A percentile compares a stretch with the other conserved stretches of the same genome.
Conservation (phyloP, 1,140 invertebrate genomes). For the Anastrepha ludens region DNA sequence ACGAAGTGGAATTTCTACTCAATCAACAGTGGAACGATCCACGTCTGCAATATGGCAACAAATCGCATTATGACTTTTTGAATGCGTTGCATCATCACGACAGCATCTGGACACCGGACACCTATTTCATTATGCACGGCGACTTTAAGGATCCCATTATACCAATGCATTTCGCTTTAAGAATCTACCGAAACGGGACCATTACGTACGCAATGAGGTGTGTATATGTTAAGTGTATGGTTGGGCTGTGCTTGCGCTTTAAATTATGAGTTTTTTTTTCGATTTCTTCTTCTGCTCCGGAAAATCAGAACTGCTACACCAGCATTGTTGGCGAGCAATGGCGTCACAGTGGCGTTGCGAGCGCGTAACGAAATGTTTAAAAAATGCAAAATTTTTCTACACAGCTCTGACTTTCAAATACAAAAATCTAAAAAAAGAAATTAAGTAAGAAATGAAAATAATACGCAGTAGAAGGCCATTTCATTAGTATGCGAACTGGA, state of each 20-base stretch:
- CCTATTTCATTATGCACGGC: constrained; percentile 96
- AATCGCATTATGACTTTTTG: constrained; percentile 88
- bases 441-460: constrained; percentile 35
- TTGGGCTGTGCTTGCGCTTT: not conserved
- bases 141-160: constrained; percentile 94
- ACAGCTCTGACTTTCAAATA: not conserved
- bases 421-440: not conserved
- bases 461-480: not conserved
- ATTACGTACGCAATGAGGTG: constrained; percentile 94
- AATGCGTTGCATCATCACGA: constrained; percentile 93
- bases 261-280: not conserved
- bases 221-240: constrained; percentile 57
- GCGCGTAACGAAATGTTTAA: constrained; percentile 12
- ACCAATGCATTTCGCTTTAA: constrained; percentile 91
- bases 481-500: constrained; percentile 24
- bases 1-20: constrained; percentile 93
- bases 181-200: constrained; percentile 92
- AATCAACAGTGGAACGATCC: constrained; percentile 94
- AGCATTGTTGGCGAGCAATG: not conserved
- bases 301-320: not conserved
- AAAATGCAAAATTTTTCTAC: constrained; percentile 52
- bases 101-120: constrained; percentile 93
- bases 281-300: not conserved
- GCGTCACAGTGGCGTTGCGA: not conserved
- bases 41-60: constrained; percentile 88